A percentile compares a stretch with the other conserved stretches of the same genome.
These are phyloP conservation scores for Alloplasta piceator DNA, from an alignment of 2,888 invertebrate species.

Conservation along the genomic window DNA sequence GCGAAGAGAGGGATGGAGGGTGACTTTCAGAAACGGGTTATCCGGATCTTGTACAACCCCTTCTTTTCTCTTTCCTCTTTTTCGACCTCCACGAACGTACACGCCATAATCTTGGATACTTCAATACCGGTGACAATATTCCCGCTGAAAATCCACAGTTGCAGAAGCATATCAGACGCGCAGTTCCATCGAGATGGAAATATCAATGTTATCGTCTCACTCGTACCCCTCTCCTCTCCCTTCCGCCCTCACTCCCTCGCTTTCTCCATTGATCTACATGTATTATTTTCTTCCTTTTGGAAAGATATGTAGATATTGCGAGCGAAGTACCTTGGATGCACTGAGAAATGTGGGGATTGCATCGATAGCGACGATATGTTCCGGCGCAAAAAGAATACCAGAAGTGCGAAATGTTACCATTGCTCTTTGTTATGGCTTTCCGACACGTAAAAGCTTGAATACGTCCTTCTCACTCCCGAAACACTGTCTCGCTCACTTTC, in stretches of 20 bases:
- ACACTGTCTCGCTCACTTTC: not conserved
- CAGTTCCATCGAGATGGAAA: constrained; percentile 47
- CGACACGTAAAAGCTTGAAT: constrained; percentile 9
- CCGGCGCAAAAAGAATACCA: constrained; percentile 26
- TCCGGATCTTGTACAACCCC: constrained; percentile 40
- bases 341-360: constrained; percentile 12
- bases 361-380: not conserved
- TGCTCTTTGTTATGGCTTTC: constrained; percentile 21
- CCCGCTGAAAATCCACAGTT: constrained; percentile 42
- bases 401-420: constrained; percentile 36
- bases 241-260: not conserved
- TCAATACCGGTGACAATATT: constrained; percentile 46
- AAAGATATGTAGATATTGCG: not conserved
- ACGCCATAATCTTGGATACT: constrained; percentile 30
- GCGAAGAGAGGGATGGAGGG: constrained; percentile 8
- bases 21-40: constrained; percentile 46
- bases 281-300: not conserved
- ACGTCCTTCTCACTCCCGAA: constrained; percentile 1
- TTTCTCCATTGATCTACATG: not conserved
- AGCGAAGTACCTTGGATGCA: constrained; percentile 28
- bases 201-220: constrained; percentile 32
- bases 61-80: constrained; percentile 15
- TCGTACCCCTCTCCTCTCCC: constrained; percentile 23
- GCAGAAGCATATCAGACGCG: constrained; percentile 45
- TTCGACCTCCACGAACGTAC: constrained; percentile 6